Evolutionary conservation across 2,888 invertebrate genomes (phyloP), one percentile per base, ranked within the genome.

Genomic region (Hirtodrosophila trivittata): DNA sequence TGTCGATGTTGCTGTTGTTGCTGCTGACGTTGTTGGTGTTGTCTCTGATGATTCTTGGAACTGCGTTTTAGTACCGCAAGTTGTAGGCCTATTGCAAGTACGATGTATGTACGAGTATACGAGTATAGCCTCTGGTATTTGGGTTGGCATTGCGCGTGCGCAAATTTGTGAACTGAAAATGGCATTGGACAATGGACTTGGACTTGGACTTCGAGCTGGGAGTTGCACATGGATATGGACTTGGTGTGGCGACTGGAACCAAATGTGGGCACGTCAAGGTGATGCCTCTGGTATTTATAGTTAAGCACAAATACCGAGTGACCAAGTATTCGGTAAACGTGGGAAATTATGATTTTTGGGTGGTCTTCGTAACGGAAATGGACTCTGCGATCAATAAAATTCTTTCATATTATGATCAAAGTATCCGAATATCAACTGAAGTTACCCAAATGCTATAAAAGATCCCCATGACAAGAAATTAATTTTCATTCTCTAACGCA

Each of bases 121-220:
- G n/a, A n/a, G 28, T 39, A 50, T 25, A 32, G 59, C 64, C 49
- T 58, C 55, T 81, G 85, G 82, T 77, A 78, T 85, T 78, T 78
- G 72, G 78, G 82, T 84, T 84, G 82, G 18, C 68, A 60, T 55
- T 66, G 77, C 82, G 82, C 78, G 77, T 78, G 85, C 82, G 85
- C 68, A 81, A 78, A 77, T 78, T 64, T 47, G 35, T 59, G 47
- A 67, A 58, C 60, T 55, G n/a, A 47, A 60, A 39, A 39, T 75
- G 81, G 63, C 58, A 75, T 56, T 65, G 59, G 38, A 60, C 68
- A 72, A 58, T 16, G 28, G 51, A 57, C 51, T 57, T 35, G 21
- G 30, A 12, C 35, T 50, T 62, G 51, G 16, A 30, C 35, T 39
- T 54, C 12, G 38, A 21, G n/a, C 28, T 33, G 43, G 33, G 12